phyloP scores from a whole-genome alignment of 2,888 invertebrate genomes.

The Microplitis deprimator region DNA sequence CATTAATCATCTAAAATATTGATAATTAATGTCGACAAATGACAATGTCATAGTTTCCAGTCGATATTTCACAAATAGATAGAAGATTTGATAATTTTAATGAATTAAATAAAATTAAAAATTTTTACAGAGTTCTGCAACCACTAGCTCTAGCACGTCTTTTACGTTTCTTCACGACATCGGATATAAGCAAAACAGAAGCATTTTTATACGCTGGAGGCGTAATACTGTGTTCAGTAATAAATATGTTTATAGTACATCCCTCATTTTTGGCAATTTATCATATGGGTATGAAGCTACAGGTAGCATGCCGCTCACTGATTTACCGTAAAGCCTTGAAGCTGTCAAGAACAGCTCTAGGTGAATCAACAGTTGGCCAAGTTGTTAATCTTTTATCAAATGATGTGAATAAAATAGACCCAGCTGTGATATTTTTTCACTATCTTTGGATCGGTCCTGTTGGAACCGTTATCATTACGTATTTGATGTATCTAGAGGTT shows the following conservation, averaged over 20 bases:
- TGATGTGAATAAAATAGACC: slow-evolving; percentile 94
- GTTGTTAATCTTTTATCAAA: slow-evolving; percentile 95
- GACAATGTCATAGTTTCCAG: too few species aligned
- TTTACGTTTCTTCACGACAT: slow-evolving; percentile 67
- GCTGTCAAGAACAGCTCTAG: slow-evolving; percentile 85
- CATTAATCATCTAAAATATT: neutral
- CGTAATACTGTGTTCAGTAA: slow-evolving; percentile 81
- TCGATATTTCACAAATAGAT: too few species aligned
- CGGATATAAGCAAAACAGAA: slow-evolving; percentile 63
- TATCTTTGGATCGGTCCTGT: slow-evolving; percentile 93
- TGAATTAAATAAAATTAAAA: neutral
- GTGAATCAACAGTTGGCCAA: slow-evolving; percentile 84
- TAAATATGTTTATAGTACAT: slow-evolving; percentile 87
- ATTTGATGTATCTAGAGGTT: slow-evolving; percentile 82
- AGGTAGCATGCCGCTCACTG: slow-evolving; percentile 86
- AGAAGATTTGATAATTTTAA: neutral
- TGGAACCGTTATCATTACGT: slow-evolving; percentile 85
- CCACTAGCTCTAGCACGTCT: slow-evolving; percentile 72
- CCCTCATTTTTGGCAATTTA: slow-evolving; percentile 89
- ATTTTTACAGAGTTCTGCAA: slow-evolving; percentile 74
- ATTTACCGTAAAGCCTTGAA: slow-evolving; percentile 87
- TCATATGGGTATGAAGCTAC: slow-evolving; percentile 87
- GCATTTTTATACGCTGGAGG: slow-evolving; percentile 85
- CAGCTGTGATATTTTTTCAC: slow-evolving; percentile 90
- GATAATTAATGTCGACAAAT: too few species aligned